Percentiles rank a stretch among this genome's conserved stretches.
Evolutionary conservation across 2,888 invertebrate genomes (phyloP).

Genomic region (Chelonus formosanus): DNA sequence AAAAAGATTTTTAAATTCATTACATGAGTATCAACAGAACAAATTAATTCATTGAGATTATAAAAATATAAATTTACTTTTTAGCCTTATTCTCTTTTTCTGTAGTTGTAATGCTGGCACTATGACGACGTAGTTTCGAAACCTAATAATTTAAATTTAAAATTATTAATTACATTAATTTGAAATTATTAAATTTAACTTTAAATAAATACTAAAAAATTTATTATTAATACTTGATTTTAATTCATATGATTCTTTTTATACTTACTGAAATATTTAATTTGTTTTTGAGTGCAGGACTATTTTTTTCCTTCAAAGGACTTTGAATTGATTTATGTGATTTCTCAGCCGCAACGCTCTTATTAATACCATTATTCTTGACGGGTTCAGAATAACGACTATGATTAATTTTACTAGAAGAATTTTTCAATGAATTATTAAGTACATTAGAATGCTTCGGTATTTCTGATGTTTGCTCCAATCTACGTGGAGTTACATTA

Average conservation of each 20-base stretch:
- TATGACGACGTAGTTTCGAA: constrained; percentile 49
- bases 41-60: neutral
- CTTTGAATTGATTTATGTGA: constrained; percentile 38
- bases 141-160: constrained; percentile 41
- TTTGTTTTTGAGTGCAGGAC: constrained; percentile 45
- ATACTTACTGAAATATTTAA: constrained; percentile 50
- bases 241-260: neutral
- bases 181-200: too few relatives aligned
- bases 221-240: neutral
- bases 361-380: neutral
- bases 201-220: neutral
- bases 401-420: neutral
- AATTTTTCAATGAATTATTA: neutral
- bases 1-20: too few relatives aligned
- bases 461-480: neutral
- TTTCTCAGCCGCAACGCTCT: too few relatives aligned
- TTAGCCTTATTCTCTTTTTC: constrained; percentile 55
- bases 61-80: neutral
- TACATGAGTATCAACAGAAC: too few relatives aligned
- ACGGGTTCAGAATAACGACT: constrained; percentile 12
- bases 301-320: constrained; percentile 53
- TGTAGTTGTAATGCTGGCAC: constrained; percentile 31
- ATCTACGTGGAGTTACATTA: neutral
- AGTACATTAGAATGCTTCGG: neutral
- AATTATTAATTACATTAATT: too few relatives aligned